Evolutionary conservation across 2,888 invertebrate genomes (phyloP).

Genomic region (Embidobia sp.): DNA sequence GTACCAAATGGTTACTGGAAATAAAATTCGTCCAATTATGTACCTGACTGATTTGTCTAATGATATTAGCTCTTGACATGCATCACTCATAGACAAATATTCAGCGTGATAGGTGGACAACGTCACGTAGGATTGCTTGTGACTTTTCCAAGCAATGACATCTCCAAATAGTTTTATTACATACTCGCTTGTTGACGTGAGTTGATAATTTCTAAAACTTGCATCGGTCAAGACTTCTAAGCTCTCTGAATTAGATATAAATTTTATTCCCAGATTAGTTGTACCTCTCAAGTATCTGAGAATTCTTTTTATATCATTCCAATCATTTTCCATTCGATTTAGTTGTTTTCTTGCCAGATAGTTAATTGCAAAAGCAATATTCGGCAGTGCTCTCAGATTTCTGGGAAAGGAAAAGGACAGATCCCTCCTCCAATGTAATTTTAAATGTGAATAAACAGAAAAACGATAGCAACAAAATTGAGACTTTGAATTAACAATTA

Average conservation of each 20-base stretch:
- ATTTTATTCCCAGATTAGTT: conserved; percentile 24
- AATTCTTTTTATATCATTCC: conserved; percentile 53
- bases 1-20: conserved; percentile 40
- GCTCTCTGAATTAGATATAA: conserved; percentile 22
- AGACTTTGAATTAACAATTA: too few species aligned
- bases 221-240: conserved; percentile 65
- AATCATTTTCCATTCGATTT: conserved; percentile 52
- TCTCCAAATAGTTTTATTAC: conserved; percentile 60
- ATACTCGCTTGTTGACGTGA: conserved; percentile 54
- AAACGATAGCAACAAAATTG: too few species aligned
- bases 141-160: too few species aligned
- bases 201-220: conserved; percentile 61
- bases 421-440: too few species aligned
- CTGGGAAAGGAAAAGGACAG: too few species aligned
- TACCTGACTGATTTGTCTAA: conserved; percentile 56
- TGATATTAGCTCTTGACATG: conserved; percentile 64
- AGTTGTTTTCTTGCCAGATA: conserved; percentile 29
- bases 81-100: conserved; percentile 65
- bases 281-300: conserved; percentile 17
- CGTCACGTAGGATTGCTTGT: conserved; percentile 30
- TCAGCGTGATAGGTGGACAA: conserved; percentile 63
- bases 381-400: too few species aligned
- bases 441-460: too few species aligned
- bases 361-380: conserved; percentile 20
- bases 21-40: conserved; percentile 49